phyloP scores from a whole-genome alignment of 2,888 invertebrate genomes.

The Tetheella fluctuosa region DNA sequence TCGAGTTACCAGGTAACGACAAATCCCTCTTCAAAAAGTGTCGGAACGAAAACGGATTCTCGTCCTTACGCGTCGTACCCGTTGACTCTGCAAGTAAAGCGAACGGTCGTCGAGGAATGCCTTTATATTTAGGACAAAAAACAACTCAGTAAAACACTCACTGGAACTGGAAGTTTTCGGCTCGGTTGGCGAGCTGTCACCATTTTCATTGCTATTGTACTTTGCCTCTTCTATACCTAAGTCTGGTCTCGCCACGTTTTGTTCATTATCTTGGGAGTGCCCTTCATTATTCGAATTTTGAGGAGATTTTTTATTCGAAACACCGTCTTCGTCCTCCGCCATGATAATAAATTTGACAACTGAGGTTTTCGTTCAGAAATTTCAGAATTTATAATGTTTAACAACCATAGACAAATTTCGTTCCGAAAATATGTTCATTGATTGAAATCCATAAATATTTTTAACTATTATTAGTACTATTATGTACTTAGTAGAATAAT shows the following conservation, averaged over 20 bases:
- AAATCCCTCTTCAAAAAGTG: constrained; percentile 90
- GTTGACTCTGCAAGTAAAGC: constrained; percentile 71
- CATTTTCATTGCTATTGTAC: constrained; percentile 73
- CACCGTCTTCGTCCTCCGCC: constrained; percentile 83
- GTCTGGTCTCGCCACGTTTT: constrained; percentile 72
- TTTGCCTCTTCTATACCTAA: constrained; percentile 79
- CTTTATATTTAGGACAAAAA: constrained; percentile 78
- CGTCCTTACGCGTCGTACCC: constrained; percentile 84
- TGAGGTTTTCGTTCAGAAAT: constrained; percentile 51
- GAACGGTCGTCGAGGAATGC: constrained; percentile 51
- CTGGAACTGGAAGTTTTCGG: constrained; percentile 74
- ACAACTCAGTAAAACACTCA: constrained; percentile 76
- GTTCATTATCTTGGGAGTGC: constrained; percentile 68
- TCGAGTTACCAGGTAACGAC: constrained; percentile 79
- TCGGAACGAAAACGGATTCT: constrained; percentile 93
- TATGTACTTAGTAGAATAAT: no score
- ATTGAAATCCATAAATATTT: not conserved
- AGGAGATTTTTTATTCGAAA: constrained; percentile 77
- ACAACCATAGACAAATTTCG: constrained; percentile 25
- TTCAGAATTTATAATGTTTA: not conserved
- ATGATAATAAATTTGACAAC: constrained; percentile 75
- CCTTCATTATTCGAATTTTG: constrained; percentile 74
- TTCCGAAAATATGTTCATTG: constrained; percentile 33
- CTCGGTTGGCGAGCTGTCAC: constrained; percentile 63
- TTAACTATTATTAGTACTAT: not conserved